phyloP scores from a whole-genome alignment of 2,888 invertebrate genomes.

The Drosophila yooni region DNA sequence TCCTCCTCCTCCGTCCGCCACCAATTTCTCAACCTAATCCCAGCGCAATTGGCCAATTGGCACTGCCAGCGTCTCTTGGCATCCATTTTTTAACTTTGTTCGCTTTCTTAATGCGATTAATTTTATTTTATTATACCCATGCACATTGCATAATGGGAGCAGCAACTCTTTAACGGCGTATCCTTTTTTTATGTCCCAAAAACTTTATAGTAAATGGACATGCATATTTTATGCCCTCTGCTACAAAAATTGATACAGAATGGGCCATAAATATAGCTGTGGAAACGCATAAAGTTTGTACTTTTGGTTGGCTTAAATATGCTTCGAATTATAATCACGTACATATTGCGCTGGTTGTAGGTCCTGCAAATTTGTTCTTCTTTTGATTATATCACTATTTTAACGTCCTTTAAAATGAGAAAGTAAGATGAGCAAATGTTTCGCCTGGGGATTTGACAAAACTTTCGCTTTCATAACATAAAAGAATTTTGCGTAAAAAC shows the following conservation, averaged over 20 bases:
- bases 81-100: slow-evolving; percentile 23
- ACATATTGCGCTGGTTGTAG: neutral
- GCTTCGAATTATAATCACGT: neutral
- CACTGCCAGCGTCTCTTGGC: slow-evolving; percentile 16
- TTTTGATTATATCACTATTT: neutral
- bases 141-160: slow-evolving; percentile 15
- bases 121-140: slow-evolving; percentile 26
- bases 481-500: neutral
- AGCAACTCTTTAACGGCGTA: slow-evolving; percentile 12
- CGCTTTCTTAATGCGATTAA: slow-evolving; percentile 28
- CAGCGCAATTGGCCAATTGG: slow-evolving; percentile 51
- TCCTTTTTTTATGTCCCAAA: slow-evolving; percentile 6
- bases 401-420: neutral
- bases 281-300: neutral
- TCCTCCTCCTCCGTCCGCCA: neutral
- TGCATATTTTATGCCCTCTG: neutral
- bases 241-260: neutral
- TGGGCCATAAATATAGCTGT: too few species aligned
- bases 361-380: neutral
- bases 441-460: neutral
- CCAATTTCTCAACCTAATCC: slow-evolving; percentile 29
- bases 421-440: neutral
- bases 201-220: neutral
- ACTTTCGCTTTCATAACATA: neutral
- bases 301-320: neutral